Evolutionary conservation across 2,113 vertebrate genomes (phyloP), one percentile per base, ranked within the genome.

Genomic region (Tenrec ecaudatus): DNA sequence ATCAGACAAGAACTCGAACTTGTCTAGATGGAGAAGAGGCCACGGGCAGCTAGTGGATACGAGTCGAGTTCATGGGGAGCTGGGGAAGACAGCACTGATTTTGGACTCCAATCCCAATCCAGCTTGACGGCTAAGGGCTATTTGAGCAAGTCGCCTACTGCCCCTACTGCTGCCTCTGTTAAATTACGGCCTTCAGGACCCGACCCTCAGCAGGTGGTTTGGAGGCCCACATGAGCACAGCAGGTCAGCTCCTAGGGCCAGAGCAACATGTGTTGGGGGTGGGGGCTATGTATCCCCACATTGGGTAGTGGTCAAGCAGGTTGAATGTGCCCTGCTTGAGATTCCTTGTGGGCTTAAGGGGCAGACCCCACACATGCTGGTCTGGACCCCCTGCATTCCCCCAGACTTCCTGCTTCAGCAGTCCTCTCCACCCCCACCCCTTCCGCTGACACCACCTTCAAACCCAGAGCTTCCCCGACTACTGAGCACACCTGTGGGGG

Each of bases 401-500:
- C 69, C 91, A 62, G 0, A 83, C 31, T 83, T 78, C 20, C 43
- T 91, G 47, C 64, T 9, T 94, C 10, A 19, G 85, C 78, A 94
- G 40, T 91, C 66, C 27, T 78, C 53, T 79, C 64, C 40, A 40
- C 17, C 43, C 75, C 62, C 19, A 94, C 40, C 73, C 64, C 47
- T 25, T 43, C 43, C 33, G 36, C 31, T 66, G 31, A 68, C 62
- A n/a, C 80, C 86, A 77, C 82, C 82, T 80, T 88, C 53, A 95
- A 94, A 81, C 58, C 36, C 8, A 94, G 82, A 91, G 47, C 38
- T 88, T 82, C 27, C 29, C 78, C 4, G 75, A 88, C 97, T 97
- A 96, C 97, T 92, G 40, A 92, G 86, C 38, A 80, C 82, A 89
- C 94, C 77, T 27, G 58, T 43, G 27, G 90, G 92, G 38, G 88